Evolutionary conservation across 2,888 invertebrate genomes (phyloP), one percentile per base, ranked within the genome.

Genomic region (Barypeithes pellucidus): DNA sequence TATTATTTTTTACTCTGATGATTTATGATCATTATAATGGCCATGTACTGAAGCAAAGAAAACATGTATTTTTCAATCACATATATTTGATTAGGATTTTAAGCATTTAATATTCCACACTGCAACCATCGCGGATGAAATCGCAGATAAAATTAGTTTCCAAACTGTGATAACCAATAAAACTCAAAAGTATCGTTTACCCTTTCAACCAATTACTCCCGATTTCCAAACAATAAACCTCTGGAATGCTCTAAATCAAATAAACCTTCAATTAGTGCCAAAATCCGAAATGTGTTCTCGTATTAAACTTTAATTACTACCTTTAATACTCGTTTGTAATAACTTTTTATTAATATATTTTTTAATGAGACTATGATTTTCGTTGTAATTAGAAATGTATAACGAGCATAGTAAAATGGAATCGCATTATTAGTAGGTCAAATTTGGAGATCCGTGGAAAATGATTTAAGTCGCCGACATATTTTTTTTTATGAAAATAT

Each of bases 301-400:
- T 45, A 18, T 45, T 45, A 8, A 18, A 45, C 18, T 45, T 45
- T 45, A 45, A 45, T 45, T 45, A 18, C 45, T 8, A 45, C 14
- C 45, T 3, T 36, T 45, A 18, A 45, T 18, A 18, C 7, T 45
- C 36, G 8, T 18, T 18, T 18, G 18, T 45, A 45, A 18, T 45
- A 45, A 45, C 2, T 18, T 45, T 45, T 3, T 36, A 36, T 36
- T 36, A 9, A 3, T 36, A 5, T 9, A 36, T 5, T 36, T 36
- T 36, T 36, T 5, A 36, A 36, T 36, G 9, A 5, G 5, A 24
- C 24, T 24, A 2, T 24, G 24, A 24, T 24, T 24, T 2, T 24
- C 24, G 5, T 24, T 24, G 24, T 24, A 24, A 24, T 24, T 24
- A 36, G 9, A 36, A 36, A 12, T 36, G 9, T 36, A 36, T 2